Percentiles rank a stretch among this genome's conserved stretches.
Conservation (phyloP, 2,888 invertebrate species). For the Sympetrum striolatum region DNA sequence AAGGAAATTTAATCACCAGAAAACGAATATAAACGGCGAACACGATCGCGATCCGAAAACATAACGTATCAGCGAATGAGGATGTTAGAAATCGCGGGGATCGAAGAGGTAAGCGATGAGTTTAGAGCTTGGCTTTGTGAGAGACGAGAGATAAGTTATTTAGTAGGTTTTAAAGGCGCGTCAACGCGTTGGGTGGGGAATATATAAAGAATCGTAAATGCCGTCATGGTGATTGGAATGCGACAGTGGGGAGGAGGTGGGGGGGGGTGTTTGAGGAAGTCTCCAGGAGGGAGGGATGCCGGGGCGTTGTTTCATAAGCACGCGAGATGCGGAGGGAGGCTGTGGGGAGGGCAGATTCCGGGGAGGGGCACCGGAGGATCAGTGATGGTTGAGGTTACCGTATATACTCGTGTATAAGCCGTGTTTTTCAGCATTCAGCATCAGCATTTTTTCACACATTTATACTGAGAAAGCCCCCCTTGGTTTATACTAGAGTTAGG, state of each 20-base stretch:
- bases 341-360: background rate
- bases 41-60: background rate
- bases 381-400: no score
- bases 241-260: background rate
- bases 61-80: background rate
- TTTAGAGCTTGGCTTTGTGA: background rate
- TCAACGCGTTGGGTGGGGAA: conserved; percentile 5
- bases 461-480: no score
- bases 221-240: conserved; percentile 26
- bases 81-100: background rate
- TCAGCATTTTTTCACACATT: no score
- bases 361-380: background rate
- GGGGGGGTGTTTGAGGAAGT: background rate
- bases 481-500: no score
- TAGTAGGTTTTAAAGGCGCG: background rate
- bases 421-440: no score
- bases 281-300: background rate
- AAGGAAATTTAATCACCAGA: background rate
- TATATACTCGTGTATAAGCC: no score
- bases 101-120: background rate
- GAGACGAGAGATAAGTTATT: conserved; percentile 4
- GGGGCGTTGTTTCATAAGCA: background rate
- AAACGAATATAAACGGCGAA: background rate
- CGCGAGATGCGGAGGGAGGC: background rate
- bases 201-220: conserved; percentile 20